These are phyloP conservation scores for Paratrypauchen microcephalus DNA, from an alignment of 2,797 vertebrate genomes.

Conservation along the genomic window DNA sequence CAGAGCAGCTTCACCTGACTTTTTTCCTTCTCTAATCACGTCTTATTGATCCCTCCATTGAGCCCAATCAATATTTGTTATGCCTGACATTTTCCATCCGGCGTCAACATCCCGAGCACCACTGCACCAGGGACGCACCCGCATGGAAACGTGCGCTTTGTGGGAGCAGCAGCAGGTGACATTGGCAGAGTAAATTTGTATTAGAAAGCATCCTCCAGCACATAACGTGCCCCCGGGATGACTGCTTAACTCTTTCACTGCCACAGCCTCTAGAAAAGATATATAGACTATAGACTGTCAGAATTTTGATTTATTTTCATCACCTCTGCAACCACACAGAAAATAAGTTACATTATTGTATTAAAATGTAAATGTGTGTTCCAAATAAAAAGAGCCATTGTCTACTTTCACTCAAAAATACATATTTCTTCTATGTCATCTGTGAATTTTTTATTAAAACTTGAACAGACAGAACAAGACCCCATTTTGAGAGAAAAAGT, in stretches of 20 bases:
- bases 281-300: too few relatives aligned
- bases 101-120: constrained; percentile 16
- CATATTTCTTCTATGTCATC: too few relatives aligned
- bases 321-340: too few relatives aligned
- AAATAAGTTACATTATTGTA: too few relatives aligned
- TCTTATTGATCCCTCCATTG: constrained; percentile 49
- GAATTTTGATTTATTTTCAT: too few relatives aligned
- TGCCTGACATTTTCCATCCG: constrained; percentile 54
- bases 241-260: neutral
- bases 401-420: too few relatives aligned
- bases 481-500: too few relatives aligned
- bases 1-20: constrained; percentile 37
- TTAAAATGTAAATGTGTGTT: too few relatives aligned
- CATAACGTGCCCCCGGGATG: neutral
- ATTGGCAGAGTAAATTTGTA: constrained; percentile 8
- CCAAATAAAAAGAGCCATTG: too few relatives aligned
- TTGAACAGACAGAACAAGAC: too few relatives aligned
- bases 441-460: too few relatives aligned
- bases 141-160: neutral
- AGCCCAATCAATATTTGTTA: constrained; percentile 62
- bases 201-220: constrained; percentile 2
- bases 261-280: too few relatives aligned
- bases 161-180: constrained; percentile 2
- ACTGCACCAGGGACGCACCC: constrained; percentile 6
- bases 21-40: constrained; percentile 56